Evolutionary conservation across 2,113 vertebrate genomes (phyloP).

Genomic region (Paracanthobrama guichenoti): DNA sequence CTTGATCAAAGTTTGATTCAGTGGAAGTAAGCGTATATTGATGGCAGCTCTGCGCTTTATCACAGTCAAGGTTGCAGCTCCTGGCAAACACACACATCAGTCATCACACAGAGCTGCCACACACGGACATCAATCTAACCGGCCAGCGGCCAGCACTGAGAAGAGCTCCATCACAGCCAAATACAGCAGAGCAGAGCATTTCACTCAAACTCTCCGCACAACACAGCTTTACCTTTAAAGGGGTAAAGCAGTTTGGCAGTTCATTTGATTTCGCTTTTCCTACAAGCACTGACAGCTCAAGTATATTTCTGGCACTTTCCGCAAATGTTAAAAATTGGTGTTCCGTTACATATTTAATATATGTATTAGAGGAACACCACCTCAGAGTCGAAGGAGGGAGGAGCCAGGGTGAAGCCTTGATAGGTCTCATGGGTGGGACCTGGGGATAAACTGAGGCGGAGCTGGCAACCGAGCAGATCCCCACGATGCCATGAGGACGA

Average conservation of each 20-base stretch:
- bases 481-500: no score
- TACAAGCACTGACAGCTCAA: neutral
- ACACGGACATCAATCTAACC: slow-evolving; percentile 15
- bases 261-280: neutral
- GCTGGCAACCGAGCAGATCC: no score
- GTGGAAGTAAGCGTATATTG: slow-evolving; percentile 7
- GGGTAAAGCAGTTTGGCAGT: neutral
- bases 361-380: neutral
- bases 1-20: neutral
- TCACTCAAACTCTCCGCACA: neutral
- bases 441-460: no score
- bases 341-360: neutral
- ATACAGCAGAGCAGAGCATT: neutral
- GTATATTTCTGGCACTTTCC: neutral
- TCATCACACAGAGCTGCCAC: slow-evolving; percentile 24
- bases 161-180: slow-evolving; percentile 7
- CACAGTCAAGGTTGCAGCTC: slow-evolving; percentile 16
- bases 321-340: neutral
- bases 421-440: no score
- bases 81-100: slow-evolving; percentile 28
- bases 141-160: neutral
- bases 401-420: no score
- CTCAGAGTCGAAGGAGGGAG: no score
- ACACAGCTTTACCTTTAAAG: neutral
- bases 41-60: neutral